Conservation (phyloP, 2,797 vertebrate species). For the Artibeus jamaicensis region DNA sequence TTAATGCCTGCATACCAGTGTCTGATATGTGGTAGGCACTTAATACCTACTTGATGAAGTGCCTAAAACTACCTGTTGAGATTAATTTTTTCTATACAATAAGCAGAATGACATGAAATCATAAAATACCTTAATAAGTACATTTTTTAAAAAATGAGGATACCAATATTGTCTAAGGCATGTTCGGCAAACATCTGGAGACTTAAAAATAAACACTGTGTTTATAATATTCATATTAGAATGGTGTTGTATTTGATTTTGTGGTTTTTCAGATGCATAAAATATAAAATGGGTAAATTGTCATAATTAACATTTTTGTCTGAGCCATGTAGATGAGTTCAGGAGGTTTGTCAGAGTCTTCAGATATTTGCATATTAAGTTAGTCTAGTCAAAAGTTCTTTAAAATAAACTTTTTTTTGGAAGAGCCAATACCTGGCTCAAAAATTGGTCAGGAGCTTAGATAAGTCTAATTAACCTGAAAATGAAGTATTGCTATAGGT, state of each 20-base stretch:
- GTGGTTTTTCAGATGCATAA: not conserved
- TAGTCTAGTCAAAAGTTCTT: slow-evolving; percentile 24
- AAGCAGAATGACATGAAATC: not conserved
- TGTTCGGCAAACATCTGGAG: not conserved
- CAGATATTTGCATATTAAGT: not conserved
- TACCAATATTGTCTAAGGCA: not conserved
- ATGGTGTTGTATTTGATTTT: not conserved
- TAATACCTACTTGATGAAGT: not conserved
- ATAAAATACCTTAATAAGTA: not conserved
- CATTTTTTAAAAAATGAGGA: not conserved
- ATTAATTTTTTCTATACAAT: not conserved
- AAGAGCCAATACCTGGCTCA: not conserved
- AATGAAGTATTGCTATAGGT: not conserved
- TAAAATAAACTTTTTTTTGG: slow-evolving; percentile 20
- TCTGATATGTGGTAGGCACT: not conserved
- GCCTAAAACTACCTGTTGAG: not conserved
- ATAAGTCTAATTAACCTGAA: not conserved
- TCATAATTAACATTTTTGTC: not conserved
- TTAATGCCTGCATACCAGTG: not conserved
- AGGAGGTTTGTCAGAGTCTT: not conserved
- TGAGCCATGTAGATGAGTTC: slow-evolving; percentile 16
- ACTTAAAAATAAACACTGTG: not conserved
- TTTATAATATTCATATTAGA: not conserved
- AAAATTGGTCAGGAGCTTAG: not conserved
- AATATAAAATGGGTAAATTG: not conserved